Base-by-base conservation (phyloP, 2,113 vertebrate genomes). In the Muscicapa adusta region DNA sequence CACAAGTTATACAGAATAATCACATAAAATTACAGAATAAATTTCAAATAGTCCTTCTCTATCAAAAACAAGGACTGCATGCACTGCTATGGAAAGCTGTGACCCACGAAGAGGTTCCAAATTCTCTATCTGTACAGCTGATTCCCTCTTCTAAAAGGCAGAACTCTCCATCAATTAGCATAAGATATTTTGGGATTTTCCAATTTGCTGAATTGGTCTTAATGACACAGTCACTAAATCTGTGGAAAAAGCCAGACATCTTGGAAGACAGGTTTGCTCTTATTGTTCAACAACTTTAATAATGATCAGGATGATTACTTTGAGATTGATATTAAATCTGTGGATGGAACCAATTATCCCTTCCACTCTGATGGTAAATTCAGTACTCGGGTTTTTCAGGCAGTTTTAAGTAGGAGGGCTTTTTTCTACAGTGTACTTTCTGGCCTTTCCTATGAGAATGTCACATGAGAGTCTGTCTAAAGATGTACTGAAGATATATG, bases 391-490 rank as follows among this genome's bases (percentile, higher is more conserved):
- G 29, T 66, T 80, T 80, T 80, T 61, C 72, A 88, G 47, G 6
- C 58, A 63, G 20, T 38, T 85, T 86, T 45, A 91, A 87, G 24
- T 26, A 77, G 23, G 7, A 83, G 7, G 2, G 7, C 8, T 47
- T 5, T 86, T 89, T 88, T 9, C n/a, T 57, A 43, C 73, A 48
- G 33, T 0, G 1, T 36, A 72, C 19, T 87, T 85, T 56, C 47
- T 89, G 67, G 58, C 18, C 36, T 85, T 57, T 67, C n/a, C 70
- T 90, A 62, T 47, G 50, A 65, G 63, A 85, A 36, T 7, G 66
- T 92, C 91, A 96, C 89, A 92, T 92, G 89, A 91, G 90, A 70
- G 58, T 25, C 82, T 45, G 82, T 57, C 78, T 83, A 22, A 85
- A 80, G 88, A 61, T 62, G 76, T 88, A 73, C 53, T 51, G 63